Percentiles rank a stretch among this genome's conserved stretches.
These are phyloP conservation scores for Amiota mariae DNA, from an alignment of 2,888 invertebrate genomes.

Conservation along the genomic window DNA sequence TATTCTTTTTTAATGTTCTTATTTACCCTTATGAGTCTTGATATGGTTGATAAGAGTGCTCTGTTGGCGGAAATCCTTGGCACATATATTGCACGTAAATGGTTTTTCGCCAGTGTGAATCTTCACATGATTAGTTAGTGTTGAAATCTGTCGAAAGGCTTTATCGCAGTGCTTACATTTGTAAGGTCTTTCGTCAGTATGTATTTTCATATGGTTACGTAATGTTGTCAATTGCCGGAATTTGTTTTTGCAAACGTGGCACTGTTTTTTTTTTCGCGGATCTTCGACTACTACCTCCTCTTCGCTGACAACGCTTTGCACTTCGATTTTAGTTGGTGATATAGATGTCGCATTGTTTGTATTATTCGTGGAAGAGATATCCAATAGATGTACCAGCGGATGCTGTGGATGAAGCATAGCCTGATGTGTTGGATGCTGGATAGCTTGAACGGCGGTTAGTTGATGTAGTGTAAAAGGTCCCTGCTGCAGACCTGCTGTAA, in stretches of 20 bases:
- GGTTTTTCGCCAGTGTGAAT: no score
- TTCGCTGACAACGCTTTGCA: slow-evolving; percentile 64
- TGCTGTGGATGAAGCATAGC: slow-evolving; percentile 70
- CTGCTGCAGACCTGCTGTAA: slow-evolving; percentile 64
- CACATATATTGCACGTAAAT: no score
- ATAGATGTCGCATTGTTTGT: slow-evolving; percentile 66
- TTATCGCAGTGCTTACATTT: no score
- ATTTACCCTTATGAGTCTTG: slow-evolving; percentile 71
- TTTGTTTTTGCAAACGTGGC: slow-evolving; percentile 71
- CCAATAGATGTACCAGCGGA: slow-evolving; percentile 67
- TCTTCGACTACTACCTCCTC: slow-evolving; percentile 66
- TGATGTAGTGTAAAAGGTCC: slow-evolving; percentile 68
- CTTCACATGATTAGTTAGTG: no score
- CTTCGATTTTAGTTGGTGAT: slow-evolving; percentile 67
- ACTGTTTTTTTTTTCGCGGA: slow-evolving; percentile 70
- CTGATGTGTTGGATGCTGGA: slow-evolving; percentile 70
- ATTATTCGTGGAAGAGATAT: slow-evolving; percentile 67
- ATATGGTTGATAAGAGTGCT: slow-evolving; percentile 70
- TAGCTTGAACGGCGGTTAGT: slow-evolving; percentile 69
- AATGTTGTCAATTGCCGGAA: slow-evolving; percentile 69
- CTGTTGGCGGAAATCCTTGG: slow-evolving; percentile 70
- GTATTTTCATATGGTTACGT: slow-evolving; percentile 70
- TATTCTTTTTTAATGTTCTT: not conserved
- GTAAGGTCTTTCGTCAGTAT: no score
- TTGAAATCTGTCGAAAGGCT: no score